Evolutionary conservation across 1,140 invertebrate species (phyloP), one percentile per base, ranked within the genome.

Genomic region (Anastatus disparis): DNA sequence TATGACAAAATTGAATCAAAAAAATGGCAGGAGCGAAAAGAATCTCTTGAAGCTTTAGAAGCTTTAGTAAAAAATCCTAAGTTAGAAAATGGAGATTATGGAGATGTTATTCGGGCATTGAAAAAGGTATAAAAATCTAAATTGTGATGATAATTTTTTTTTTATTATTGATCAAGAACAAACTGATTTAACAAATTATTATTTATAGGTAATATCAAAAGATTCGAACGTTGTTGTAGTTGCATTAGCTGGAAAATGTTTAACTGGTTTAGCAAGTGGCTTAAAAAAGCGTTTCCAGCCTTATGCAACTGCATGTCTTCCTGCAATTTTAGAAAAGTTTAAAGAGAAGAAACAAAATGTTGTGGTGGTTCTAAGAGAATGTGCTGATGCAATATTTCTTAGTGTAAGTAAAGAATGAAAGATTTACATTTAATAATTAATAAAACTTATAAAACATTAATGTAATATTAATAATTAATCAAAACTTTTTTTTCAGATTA

Each of bases 1-100:
- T 97, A 93, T 79, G 96, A 98, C 8, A 96, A 97, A 85, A 76
- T 96, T 35, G 97, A 99, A 84, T 94, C 94, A 0, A 99, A 98
- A 81, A 99, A 99, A 80, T 99, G 98, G 98, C 94, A 96, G 78
- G 95, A 99, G 58, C 88, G 98, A 9, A 98, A 98, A 82, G 95
- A 99, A 82, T 92, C 93, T 0, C 78, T 99, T 6, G 95, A 97
- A 77, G 85, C 86, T 2, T 82, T 98, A 0, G 93, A 97, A 66
- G 89, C 89, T 65, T 80, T 98, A 3, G 81, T 96, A 1, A 92
- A 93, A 71, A 91, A 92, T 79, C 96, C 95, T 0, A 97, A 94
- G 84, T 82, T 99, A 26, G 95, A 96, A 81, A 91, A 88, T 77
- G 96, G 96, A 15, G 97, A 99, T 80, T 99, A 97, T 85, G 93